A percentile compares a stretch with the other conserved stretches of the same genome.
phyloP scores from a whole-genome alignment of 2,888 invertebrate species.

The Plusia festucae region DNA sequence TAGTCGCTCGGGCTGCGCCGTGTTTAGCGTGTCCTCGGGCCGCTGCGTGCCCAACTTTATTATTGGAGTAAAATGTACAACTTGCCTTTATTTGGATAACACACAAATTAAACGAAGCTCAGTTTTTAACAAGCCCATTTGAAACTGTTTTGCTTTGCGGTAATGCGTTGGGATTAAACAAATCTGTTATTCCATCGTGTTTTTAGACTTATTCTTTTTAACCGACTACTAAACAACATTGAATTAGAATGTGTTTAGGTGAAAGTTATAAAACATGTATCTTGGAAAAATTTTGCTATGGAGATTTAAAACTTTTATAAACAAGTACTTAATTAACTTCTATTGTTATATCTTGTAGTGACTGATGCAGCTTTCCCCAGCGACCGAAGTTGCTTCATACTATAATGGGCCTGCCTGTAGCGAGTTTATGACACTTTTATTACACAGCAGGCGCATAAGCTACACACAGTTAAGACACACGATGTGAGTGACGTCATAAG shows the following conservation, averaged over 20 bases:
- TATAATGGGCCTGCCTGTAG: not conserved
- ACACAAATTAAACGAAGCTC: not conserved
- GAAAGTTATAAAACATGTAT: no score
- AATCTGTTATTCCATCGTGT: conserved; percentile 4
- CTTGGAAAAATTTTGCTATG: no score
- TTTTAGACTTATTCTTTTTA: not conserved
- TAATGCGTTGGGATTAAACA: not conserved
- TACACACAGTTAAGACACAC: not conserved
- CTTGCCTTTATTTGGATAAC: conserved; percentile 3
- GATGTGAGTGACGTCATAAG: not conserved
- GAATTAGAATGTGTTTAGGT: no score
- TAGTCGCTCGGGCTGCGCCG: conserved; percentile 20
- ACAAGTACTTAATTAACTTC: no score
- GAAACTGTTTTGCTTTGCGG: not conserved
- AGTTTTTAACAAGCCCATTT: not conserved
- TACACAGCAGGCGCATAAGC: not conserved
- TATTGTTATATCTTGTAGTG: not conserved
- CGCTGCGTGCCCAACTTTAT: not conserved
- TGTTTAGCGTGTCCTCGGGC: not conserved
- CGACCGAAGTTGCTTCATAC: not conserved
- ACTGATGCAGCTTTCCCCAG: not conserved
- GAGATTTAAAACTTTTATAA: no score
- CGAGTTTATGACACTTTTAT: not conserved
- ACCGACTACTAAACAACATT: no score
- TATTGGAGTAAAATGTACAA: not conserved